These are phyloP conservation scores for Notothenia rossii DNA, from an alignment of 2,113 vertebrate genomes.

Conservation along the genomic window DNA sequence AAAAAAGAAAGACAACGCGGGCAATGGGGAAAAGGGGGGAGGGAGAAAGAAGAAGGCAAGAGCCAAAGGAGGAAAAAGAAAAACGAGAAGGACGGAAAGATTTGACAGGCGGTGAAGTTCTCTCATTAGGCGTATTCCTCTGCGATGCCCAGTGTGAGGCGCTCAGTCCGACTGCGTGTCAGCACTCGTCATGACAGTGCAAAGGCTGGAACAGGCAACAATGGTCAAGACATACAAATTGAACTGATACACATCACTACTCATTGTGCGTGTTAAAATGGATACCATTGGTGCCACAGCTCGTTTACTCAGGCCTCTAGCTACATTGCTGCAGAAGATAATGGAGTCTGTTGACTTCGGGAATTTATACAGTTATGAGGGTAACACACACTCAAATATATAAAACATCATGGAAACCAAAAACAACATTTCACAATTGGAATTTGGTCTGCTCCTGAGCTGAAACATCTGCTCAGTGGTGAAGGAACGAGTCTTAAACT, in stretches of 20 bases:
- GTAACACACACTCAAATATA: constrained; percentile 4
- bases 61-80: constrained; percentile 5
- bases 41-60: neutral
- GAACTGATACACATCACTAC: constrained; percentile 1
- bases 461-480: neutral
- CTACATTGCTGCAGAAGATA: constrained; percentile 1
- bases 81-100: constrained; percentile 10
- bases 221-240: constrained; percentile 18
- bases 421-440: neutral
- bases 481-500: too few species aligned
- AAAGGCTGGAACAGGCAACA: constrained; percentile 18
- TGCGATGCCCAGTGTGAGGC: constrained; percentile 24
- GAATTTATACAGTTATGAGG: constrained; percentile 13
- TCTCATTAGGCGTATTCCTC: constrained; percentile 57
- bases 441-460: neutral
- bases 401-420: constrained; percentile 19
- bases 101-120: constrained; percentile 53
- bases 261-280: constrained; percentile 13
- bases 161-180: constrained; percentile 36
- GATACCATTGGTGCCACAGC: neutral
- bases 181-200: constrained; percentile 27
- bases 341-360: neutral
- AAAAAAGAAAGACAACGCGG: constrained; percentile 10
- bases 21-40: neutral
- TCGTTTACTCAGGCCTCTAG: neutral